phyloP scores from a whole-genome alignment of 2,113 vertebrate genomes.

The Lutjanus erythropterus region DNA sequence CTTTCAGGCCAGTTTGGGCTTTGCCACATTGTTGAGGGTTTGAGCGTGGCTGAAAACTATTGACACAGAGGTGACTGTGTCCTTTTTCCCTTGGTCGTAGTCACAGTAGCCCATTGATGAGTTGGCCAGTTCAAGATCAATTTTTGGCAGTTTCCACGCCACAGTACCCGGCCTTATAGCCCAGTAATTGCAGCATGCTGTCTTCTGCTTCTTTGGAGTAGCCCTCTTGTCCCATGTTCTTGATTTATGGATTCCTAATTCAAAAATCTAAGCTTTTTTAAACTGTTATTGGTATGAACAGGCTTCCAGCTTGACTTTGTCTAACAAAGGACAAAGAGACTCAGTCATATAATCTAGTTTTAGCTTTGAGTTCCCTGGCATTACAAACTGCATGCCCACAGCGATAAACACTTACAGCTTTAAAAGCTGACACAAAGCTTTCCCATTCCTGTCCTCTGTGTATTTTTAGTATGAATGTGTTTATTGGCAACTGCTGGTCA shows the following conservation, averaged over 20 bases:
- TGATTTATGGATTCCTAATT: background rate
- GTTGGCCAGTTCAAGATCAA: slow-evolving; percentile 31
- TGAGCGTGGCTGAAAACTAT: slow-evolving; percentile 29
- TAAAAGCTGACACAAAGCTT: slow-evolving; percentile 50
- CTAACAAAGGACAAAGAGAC: slow-evolving; percentile 2
- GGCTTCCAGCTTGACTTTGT: slow-evolving; percentile 6
- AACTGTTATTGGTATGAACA: background rate
- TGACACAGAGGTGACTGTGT: slow-evolving; percentile 52
- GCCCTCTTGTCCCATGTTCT: background rate
- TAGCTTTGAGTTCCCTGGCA: background rate
- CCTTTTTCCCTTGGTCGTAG: slow-evolving; percentile 20
- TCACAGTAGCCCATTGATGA: slow-evolving; percentile 41
- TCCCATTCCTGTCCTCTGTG: slow-evolving; percentile 9
- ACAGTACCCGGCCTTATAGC: background rate
- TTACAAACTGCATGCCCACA: slow-evolving; percentile 6
- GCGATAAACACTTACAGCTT: slow-evolving; percentile 22
- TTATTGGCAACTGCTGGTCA: slow-evolving; percentile 56
- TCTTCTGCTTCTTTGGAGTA: background rate
- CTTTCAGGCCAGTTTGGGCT: slow-evolving; percentile 36
- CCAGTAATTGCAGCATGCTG: background rate
- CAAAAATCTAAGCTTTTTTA: background rate
- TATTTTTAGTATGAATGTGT: slow-evolving; percentile 61
- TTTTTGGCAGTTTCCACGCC: slow-evolving; percentile 24
- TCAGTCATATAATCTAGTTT: slow-evolving; percentile 23
- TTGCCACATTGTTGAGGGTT: slow-evolving; percentile 35